A percentile compares a stretch with the other conserved stretches of the same genome.
phyloP scores from a whole-genome alignment of 2,113 vertebrate genomes.

The Podarcis muralis region DNA sequence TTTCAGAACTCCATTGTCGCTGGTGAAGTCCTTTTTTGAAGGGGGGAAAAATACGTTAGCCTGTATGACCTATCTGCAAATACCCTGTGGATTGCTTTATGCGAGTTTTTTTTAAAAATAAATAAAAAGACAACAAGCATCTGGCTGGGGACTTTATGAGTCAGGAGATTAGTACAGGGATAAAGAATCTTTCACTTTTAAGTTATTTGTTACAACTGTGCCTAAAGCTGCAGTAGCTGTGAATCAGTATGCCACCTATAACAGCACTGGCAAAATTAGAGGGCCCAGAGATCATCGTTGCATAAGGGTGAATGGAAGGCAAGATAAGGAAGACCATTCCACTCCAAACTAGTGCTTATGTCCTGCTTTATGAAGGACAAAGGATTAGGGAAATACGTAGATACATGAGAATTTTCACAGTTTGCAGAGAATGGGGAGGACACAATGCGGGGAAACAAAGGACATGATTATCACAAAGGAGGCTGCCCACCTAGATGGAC shows the following conservation, averaged over 20 bases:
- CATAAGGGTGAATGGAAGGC: background rate
- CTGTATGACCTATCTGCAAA: constrained; percentile 19
- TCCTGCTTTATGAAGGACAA: background rate
- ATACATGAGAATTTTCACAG: background rate
- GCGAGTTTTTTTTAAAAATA: background rate
- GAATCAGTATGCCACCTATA: constrained; percentile 44
- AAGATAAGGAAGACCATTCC: background rate
- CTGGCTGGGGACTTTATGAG: constrained; percentile 30
- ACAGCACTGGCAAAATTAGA: constrained; percentile 28
- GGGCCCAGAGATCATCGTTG: constrained; percentile 14
- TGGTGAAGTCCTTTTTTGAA: constrained; percentile 6
- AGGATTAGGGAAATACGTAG: background rate
- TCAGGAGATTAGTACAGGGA: constrained; percentile 14
- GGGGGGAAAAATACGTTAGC: constrained; percentile 1
- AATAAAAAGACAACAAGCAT: background rate
- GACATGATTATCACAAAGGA: background rate
- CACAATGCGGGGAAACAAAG: background rate
- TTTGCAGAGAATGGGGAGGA: background rate
- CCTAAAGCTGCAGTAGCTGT: background rate
- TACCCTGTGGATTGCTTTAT: constrained; percentile 28
- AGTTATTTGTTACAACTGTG: background rate
- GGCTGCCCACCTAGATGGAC: background rate
- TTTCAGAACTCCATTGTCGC: background rate
- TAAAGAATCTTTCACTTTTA: constrained; percentile 38
- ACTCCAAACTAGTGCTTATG: background rate